A percentile compares a stretch with the other conserved stretches of the same genome.
phyloP scores from a whole-genome alignment of 2,888 invertebrate species.

The Napeogenes sylphis region DNA sequence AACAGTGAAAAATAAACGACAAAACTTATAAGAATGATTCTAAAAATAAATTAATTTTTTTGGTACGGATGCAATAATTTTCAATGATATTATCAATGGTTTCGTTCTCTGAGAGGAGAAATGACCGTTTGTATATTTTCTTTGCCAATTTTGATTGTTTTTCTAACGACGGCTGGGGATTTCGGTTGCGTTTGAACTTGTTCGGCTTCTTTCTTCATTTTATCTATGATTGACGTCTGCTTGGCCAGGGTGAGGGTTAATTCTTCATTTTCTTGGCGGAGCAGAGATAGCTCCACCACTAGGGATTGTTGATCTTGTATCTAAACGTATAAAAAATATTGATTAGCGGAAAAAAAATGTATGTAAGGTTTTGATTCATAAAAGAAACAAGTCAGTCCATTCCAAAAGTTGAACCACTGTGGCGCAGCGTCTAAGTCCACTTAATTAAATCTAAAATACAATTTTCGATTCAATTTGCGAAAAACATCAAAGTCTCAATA shows the following conservation, averaged over 20 bases:
- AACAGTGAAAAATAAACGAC: conserved; percentile 25
- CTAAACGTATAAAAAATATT: conserved; percentile 33
- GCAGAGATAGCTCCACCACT: conserved; percentile 66
- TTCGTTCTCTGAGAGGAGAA: conserved; percentile 70
- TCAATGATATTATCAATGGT: conserved; percentile 43
- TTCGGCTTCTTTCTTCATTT: conserved; percentile 65
- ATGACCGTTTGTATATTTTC: conserved; percentile 61
- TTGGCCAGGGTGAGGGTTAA: conserved; percentile 64
- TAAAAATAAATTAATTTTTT: neutral
- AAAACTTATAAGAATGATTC: neutral
- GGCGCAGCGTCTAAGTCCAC: no score
- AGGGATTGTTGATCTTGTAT: conserved; percentile 71
- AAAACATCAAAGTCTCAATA: no score
- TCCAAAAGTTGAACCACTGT: no score
- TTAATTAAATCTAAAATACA: no score
- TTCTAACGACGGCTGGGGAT: conserved; percentile 61
- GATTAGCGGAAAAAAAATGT: no score
- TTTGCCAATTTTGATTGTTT: conserved; percentile 64
- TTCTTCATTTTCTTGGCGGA: conserved; percentile 72
- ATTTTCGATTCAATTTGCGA: no score
- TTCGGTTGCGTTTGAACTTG: conserved; percentile 56
- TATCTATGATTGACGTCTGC: conserved; percentile 66
- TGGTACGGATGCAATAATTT: neutral
- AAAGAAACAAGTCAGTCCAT: no score
- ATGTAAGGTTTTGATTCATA: no score